phyloP scores from a whole-genome alignment of 2,797 vertebrate genomes.

The Tiaroga cobitis region DNA sequence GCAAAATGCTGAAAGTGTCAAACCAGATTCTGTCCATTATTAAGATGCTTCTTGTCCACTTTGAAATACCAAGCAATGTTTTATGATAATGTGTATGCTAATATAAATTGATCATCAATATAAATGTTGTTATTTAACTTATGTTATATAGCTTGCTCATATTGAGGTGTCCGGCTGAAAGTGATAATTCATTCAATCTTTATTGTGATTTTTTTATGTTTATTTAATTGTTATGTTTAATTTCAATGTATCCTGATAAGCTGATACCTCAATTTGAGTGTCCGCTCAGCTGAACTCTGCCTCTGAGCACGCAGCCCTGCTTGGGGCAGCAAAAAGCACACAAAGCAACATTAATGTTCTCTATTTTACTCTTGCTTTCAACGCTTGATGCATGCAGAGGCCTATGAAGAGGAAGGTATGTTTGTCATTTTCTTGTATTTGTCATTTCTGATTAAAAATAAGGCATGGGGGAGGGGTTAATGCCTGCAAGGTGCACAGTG shows the following conservation, averaged over 20 bases:
- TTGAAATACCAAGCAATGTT: conserved; percentile 59
- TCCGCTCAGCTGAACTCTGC: conserved; percentile 66
- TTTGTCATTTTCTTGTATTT: conserved; percentile 67
- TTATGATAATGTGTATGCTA: conserved; percentile 7
- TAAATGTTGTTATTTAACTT: conserved; percentile 30
- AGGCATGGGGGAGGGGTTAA: conserved; percentile 25
- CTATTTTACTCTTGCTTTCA: conserved; percentile 82
- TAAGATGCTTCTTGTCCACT: conserved; percentile 68
- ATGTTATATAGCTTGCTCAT: conserved; percentile 22
- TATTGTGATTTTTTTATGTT: not conserved
- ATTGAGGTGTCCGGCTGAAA: conserved; percentile 36
- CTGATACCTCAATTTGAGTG: conserved; percentile 60
- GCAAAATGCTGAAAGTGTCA: conserved; percentile 54
- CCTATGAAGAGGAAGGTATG: conserved; percentile 85
- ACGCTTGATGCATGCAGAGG: conserved; percentile 85
- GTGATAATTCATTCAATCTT: not conserved
- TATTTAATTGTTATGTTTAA: not conserved
- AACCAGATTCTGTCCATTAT: conserved; percentile 57
- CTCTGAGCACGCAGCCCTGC: conserved; percentile 41
- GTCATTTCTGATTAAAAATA: conserved; percentile 68
- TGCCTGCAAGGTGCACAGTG: not conserved
- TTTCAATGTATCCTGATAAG: not conserved
- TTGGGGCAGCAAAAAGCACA: conserved; percentile 19
- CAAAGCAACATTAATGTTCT: conserved; percentile 72
- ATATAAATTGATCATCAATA: not conserved